Evolutionary conservation across 2,113 vertebrate species (phyloP).

Genomic region (Marmota flaviventris): DNA sequence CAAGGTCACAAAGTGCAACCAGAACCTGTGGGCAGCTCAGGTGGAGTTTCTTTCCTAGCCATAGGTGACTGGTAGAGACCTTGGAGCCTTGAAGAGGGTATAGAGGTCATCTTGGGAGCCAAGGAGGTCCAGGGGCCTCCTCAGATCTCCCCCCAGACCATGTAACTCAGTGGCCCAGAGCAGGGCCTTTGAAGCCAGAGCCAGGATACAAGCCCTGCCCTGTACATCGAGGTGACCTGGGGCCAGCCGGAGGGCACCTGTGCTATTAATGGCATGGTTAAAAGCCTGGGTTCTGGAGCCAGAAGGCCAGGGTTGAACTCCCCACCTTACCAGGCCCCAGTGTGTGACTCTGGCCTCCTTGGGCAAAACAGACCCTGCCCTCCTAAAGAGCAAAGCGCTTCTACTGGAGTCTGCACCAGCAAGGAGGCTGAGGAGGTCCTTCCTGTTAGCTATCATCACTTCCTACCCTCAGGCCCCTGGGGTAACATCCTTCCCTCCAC

Average conservation of each 20-base stretch:
- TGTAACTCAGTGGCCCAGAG: not conserved
- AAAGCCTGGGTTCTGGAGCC: not conserved
- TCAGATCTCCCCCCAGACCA: not conserved
- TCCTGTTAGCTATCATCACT: not conserved
- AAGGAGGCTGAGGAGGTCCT: too few relatives aligned
- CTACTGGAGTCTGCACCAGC: accelerated
- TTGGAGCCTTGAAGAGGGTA: not conserved
- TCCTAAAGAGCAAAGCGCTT: not conserved
- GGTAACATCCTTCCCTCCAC: not conserved
- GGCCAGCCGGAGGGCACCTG: not conserved
- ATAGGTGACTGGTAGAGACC: not conserved
- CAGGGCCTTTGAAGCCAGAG: not conserved
- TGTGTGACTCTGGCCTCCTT: not conserved
- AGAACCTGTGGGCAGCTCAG: not conserved
- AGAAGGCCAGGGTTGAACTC: not conserved
- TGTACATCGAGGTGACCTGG: not conserved
- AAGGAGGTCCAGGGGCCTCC: not conserved
- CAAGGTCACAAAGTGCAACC: not conserved
- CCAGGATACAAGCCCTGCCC: not conserved
- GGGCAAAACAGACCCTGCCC: not conserved
- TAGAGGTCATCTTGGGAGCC: not conserved
- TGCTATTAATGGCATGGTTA: not conserved
- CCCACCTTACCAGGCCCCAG: not conserved
- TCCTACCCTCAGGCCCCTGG: not conserved
- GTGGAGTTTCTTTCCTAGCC: not conserved